Base-by-base conservation (phyloP, 2,888 invertebrate genomes). In the Cerceris rybyensis region DNA sequence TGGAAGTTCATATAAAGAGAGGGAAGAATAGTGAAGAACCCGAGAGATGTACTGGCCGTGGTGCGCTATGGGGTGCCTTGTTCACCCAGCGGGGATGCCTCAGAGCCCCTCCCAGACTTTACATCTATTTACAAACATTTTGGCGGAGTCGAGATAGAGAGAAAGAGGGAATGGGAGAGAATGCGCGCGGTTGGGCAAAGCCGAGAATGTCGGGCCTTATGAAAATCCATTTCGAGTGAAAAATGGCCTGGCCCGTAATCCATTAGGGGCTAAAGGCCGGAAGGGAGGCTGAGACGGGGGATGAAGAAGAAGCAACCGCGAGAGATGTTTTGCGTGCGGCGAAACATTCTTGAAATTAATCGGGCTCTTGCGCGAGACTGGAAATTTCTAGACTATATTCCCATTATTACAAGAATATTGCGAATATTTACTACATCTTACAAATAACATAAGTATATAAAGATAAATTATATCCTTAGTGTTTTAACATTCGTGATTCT, bases 41-140 rank as follows among this genome's bases (percentile, higher is more conserved):
- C 70, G 67, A 80, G 86, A 85, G 82, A 85, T 85, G 82, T 83
- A 86, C 83, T 73, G 81, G 75, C 78, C 75, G 79, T 70, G 71
- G 83, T 72, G 73, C 90, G 70, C 91, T 83, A 88, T 90, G 91
- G 92, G 92, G 91, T 78, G 89, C 86, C 91, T 85, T 89, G 89
- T 89, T 88, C 87, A 83, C 89, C 64, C 91, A 89, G 90, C 91
- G 82, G 90, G 91, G 79, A 78, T 85, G 79, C 83, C 85, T 81
- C 59, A 69, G 75, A 74, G 87, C 87, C 88, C 89, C 89, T 86
- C 88, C 90, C 86, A 85, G 88, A 89, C 84, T 90, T 87, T 88
- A 87, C 87, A 89, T 88, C 89, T 90, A 91, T 91, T 92, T 91
- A 92, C 92, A 89, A 91, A 91, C 90, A 92, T 91, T 91, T 91